Conservation (phyloP, 2,113 vertebrate genomes). For the Columba janthina region DNA sequence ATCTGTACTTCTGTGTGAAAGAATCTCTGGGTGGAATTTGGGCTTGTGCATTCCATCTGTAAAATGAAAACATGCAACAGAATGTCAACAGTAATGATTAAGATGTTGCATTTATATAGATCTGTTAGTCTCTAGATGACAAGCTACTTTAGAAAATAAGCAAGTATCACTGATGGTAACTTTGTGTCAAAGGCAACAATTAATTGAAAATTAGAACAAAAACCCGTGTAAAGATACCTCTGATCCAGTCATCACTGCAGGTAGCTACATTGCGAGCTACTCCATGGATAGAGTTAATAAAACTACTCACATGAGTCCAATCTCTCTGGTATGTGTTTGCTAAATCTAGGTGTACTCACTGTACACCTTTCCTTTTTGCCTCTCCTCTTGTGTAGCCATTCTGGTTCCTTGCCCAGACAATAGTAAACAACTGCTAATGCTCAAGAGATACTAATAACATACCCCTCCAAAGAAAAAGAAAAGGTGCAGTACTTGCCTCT, state of each 20-base stretch:
- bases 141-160: not conserved
- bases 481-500: slow-evolving; percentile 58
- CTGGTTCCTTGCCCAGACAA: not conserved
- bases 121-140: not conserved
- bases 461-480: not conserved
- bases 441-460: not conserved
- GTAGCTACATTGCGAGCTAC: not conserved
- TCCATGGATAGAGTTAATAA: not conserved
- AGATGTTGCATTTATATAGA: not conserved
- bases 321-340: not conserved
- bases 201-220: not conserved
- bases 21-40: slow-evolving; percentile 58
- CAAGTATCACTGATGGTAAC: not conserved
- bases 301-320: not conserved
- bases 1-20: slow-evolving; percentile 77
- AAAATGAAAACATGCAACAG: not conserved
- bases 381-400: not conserved
- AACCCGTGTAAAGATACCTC: not conserved
- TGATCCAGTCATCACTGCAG: not conserved
- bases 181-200: not conserved
- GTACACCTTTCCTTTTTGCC: not conserved
- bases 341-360: not conserved
- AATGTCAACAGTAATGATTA: not conserved
- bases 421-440: not conserved
- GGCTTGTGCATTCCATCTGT: slow-evolving; percentile 54